Percentiles rank a stretch among this genome's conserved stretches.
Evolutionary conservation across 2,797 vertebrate species (phyloP).

Genomic region (Falco cherrug): DNA sequence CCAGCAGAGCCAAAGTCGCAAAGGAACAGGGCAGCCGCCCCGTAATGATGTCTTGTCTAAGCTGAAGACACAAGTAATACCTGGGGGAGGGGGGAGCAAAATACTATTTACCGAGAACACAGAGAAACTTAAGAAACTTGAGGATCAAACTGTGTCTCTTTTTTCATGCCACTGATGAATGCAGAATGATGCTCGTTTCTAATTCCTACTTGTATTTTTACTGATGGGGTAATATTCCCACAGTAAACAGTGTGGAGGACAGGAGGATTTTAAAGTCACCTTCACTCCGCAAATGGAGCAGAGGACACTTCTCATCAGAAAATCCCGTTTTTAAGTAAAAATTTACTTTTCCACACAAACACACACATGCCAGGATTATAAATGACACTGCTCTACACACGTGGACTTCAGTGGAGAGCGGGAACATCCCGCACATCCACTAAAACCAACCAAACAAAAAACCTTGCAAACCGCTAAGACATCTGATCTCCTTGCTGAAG

Average conservation of each 20-base stretch:
- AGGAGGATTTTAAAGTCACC: background rate
- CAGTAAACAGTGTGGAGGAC: rapidly evolving
- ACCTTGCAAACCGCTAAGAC: background rate
- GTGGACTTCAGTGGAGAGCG: background rate
- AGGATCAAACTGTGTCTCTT: background rate
- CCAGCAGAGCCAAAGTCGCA: slow-evolving; percentile 92
- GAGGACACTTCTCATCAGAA: background rate
- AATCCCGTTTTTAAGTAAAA: background rate
- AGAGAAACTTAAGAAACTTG: background rate
- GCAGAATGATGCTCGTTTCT: background rate
- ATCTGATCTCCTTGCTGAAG: background rate
- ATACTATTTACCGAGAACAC: background rate
- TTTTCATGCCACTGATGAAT: background rate
- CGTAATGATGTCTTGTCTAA: slow-evolving; percentile 91
- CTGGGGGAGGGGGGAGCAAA: slow-evolving; percentile 44
- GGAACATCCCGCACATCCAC: background rate
- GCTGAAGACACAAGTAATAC: slow-evolving; percentile 95
- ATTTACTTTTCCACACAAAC: background rate
- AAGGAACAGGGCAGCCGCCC: slow-evolving; percentile 94
- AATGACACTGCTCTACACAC: background rate
- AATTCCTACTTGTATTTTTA: background rate
- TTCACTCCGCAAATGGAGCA: background rate
- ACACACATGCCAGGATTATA: background rate
- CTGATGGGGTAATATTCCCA: background rate
- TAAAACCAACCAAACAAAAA: background rate